Base-by-base conservation (phyloP, 2,888 invertebrate species). In the Agriotes lineatus region DNA sequence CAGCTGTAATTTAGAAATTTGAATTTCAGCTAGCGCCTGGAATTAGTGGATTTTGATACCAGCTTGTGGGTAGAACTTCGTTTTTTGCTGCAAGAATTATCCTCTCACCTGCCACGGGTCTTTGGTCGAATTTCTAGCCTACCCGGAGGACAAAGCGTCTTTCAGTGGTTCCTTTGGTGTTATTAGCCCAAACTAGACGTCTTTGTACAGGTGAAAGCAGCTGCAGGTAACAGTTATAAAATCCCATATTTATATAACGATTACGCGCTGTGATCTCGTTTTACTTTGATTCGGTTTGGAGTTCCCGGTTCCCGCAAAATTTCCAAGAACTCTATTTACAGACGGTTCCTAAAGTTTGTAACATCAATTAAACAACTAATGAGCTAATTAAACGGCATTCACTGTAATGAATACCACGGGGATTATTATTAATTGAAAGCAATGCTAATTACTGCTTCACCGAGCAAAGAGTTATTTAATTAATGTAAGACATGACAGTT, bases 321-420 rank as follows among this genome's bases (percentile, higher is more conserved):
- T 72, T 70, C 44, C 60, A 67, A 68, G 70, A 68, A 70, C 67
- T 67, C 58, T 70, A 68, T 67, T 72, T 72, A 68, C 68, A 68
- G 60, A 63, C 56, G 58, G 57, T 39, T 70, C 74, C 77, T 77
- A 77, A 80, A 82, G 81, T 82, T 83, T 81, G 82, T 78, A 82
- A 83, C 83, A 83, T 84, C 85, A 85, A 85, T 85, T 85, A 85
- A 83, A 83, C 82, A 83, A 82, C 84, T 85, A 85, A 85, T 85
- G 85, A 85, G 85, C 84, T 85, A 85, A 85, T 85, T 85, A 85
- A 85, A 85, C 83, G 84, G 83, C 83, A 85, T 85, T 85, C 83
- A 84, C 81, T 79, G 84, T 83, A 85, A 85, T 85, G 84, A 85
- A 84, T 82, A 80, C 81, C 81, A 77, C 78, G 71, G 77, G 76